Conservation (phyloP, 1,140 invertebrate species). For the Delia radicum region DNA sequence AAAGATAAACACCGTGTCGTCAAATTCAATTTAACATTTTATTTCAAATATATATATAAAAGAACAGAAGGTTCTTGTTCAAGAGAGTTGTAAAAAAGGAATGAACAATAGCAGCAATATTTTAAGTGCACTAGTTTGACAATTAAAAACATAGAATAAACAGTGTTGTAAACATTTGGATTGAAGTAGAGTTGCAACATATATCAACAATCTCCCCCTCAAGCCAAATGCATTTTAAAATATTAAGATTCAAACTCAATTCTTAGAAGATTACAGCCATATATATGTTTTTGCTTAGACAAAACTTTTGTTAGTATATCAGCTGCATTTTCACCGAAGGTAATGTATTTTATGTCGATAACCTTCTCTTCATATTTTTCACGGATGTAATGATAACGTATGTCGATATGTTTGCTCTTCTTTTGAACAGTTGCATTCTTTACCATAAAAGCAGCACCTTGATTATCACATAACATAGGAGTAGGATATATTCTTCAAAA, state of each 20-base stretch:
- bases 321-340: constrained; percentile 13
- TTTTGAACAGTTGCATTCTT: constrained; percentile 12
- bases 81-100: too few species aligned
- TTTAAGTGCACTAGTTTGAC: too few species aligned
- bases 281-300: constrained; percentile 10
- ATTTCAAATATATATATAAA: too few species aligned
- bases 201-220: neutral
- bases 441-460: neutral
- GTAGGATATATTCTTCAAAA: neutral
- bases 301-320: constrained; percentile 26
- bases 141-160: too few species aligned
- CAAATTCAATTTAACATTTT: too few species aligned
- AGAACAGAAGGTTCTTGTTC: too few species aligned
- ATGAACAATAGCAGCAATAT: too few species aligned
- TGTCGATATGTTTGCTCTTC: constrained; percentile 19
- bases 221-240: neutral
- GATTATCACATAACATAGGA: neutral
- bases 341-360: neutral
- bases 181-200: neutral
- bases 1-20: too few species aligned
- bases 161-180: neutral
- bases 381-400: constrained; percentile 13
- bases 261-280: neutral
- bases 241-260: neutral
- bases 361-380: neutral